Conservation (phyloP, 2,888 invertebrate genomes). For the Tipula helvola region DNA sequence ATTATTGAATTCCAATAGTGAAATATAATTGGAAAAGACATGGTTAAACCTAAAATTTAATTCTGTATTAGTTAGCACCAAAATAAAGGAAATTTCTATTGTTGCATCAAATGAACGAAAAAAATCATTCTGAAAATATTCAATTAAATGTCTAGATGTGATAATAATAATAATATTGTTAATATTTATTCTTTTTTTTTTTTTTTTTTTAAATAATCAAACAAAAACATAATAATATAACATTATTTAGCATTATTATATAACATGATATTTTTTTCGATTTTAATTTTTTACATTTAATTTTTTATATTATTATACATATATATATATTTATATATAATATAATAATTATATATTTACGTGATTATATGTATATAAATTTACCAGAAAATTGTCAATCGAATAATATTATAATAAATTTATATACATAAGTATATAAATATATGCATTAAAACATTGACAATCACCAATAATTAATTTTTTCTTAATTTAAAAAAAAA, state of each 20-base stretch:
- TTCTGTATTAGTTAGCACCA: neutral
- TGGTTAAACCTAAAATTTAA: no score
- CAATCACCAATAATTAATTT: neutral
- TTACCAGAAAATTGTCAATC: neutral
- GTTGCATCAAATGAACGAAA: neutral
- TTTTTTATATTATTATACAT: neutral
- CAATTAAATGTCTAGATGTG: neutral
- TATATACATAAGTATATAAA: neutral
- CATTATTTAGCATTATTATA: conserved; percentile 4
- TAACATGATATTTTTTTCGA: conserved; percentile 8
- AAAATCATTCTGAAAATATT: neutral
- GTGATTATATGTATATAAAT: neutral
- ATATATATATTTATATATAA: neutral
- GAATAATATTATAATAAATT: neutral
- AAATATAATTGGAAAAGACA: no score
- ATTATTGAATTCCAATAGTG: no score
- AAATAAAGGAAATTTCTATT: neutral
- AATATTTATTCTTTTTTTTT: neutral
- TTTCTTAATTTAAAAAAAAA: neutral
- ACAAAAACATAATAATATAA: conserved; percentile 11
- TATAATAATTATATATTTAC: neutral
- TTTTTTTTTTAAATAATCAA: neutral
- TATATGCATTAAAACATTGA: neutral
- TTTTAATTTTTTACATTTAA: neutral
- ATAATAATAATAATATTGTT: neutral